Conservation (phyloP, 2,113 vertebrate genomes). For the Myanophis thanlyinensis region DNA sequence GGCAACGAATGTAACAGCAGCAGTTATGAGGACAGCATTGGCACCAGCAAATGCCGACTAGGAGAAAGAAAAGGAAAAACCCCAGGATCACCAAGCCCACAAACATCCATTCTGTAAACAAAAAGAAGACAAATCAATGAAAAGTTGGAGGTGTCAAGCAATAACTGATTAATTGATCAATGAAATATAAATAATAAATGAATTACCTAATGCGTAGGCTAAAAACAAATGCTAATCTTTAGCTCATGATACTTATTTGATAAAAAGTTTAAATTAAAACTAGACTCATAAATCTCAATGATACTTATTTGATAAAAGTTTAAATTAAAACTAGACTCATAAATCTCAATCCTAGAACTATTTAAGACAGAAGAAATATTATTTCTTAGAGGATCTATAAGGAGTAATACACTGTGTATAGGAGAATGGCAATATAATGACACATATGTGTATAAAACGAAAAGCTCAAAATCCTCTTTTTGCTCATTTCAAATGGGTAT, state of each 20-base stretch:
- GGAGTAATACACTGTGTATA: neutral
- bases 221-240: neutral
- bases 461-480: neutral
- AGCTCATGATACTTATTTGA: neutral
- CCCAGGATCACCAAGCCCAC: constrained; percentile 89
- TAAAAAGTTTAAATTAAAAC: neutral
- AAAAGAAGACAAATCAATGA: constrained; percentile 2
- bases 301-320: too few species aligned
- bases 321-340: neutral
- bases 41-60: constrained; percentile 97
- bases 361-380: neutral
- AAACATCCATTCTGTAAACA: constrained; percentile 91
- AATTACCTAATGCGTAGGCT: neutral
- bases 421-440: neutral
- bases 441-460: neutral
- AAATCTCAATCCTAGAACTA: neutral
- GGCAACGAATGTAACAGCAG: constrained; percentile 94
- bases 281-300: neutral
- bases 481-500: neutral
- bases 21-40: constrained; percentile 98
- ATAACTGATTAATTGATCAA: neutral
- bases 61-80: constrained; percentile 81
- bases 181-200: neutral
- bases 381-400: neutral
- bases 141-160: neutral